phyloP scores from a whole-genome alignment of 2,113 vertebrate genomes.

The Motacilla alba region DNA sequence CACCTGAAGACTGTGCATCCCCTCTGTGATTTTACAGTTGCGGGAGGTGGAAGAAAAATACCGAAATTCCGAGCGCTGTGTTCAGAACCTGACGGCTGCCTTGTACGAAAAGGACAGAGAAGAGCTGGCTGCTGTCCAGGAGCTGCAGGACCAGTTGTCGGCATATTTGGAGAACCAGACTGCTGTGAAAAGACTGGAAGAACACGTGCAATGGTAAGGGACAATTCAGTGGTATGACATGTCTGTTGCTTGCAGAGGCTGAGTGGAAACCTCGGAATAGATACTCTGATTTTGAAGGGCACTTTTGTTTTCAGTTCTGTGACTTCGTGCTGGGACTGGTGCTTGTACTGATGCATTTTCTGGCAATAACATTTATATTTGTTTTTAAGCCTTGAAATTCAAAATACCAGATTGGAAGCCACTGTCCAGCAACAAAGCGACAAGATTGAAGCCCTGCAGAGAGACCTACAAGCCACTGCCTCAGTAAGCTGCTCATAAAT shows the following conservation, averaged over 20 bases:
- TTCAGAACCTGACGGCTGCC: conserved; percentile 62
- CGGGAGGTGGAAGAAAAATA: conserved; percentile 73
- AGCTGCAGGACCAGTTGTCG: conserved; percentile 74
- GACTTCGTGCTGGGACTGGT: background rate
- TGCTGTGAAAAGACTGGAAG: conserved; percentile 78
- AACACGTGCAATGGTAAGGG: conserved; percentile 80
- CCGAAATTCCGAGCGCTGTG: conserved; percentile 56
- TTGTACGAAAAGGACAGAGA: conserved; percentile 77
- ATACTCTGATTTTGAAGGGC: background rate
- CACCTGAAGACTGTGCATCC: background rate
- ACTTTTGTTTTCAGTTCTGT: background rate
- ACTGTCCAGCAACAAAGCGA: conserved; percentile 78
- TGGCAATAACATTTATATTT: background rate
- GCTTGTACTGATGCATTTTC: background rate
- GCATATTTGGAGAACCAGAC: conserved; percentile 47
- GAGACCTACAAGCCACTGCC: conserved; percentile 71
- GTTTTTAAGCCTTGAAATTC: conserved; percentile 83
- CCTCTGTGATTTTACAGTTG: conserved; percentile 70
- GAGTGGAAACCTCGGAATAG: background rate
- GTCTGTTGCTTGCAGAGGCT: background rate
- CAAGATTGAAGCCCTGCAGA: conserved; percentile 81
- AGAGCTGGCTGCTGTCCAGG: conserved; percentile 57
- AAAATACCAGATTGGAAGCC: conserved; percentile 83
- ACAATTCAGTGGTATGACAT: background rate
- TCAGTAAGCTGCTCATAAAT: conserved; percentile 71